These are phyloP conservation scores for Pteropus rufus DNA, from an alignment of 2,797 vertebrate genomes.

Conservation along the genomic window DNA sequence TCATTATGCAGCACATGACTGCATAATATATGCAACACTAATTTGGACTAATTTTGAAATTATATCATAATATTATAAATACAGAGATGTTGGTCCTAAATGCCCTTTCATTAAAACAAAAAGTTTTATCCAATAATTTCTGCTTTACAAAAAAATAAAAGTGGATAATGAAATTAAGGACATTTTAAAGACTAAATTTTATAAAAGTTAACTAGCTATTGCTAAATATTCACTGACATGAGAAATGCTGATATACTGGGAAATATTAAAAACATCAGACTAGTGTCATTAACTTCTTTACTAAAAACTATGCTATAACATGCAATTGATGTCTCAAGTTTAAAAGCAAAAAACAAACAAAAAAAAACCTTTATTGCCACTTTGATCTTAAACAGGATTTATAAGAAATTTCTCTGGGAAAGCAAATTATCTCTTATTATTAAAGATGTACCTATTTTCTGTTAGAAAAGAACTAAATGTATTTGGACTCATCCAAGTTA, in stretches of 20 bases:
- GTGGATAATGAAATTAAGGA: background rate
- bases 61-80: background rate
- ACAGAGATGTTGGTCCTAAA: background rate
- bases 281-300: background rate
- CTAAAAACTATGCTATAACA: conserved; percentile 12
- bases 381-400: conserved; percentile 24
- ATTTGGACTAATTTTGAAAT: conserved; percentile 40
- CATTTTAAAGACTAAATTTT: conserved; percentile 38
- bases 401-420: background rate
- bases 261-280: background rate
- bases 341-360: background rate
- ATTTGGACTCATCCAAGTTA: conserved; percentile 7
- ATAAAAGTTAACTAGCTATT: background rate
- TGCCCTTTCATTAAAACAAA: conserved; percentile 7
- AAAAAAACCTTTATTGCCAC: background rate
- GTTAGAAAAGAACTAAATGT: conserved; percentile 29
- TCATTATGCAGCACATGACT: background rate
- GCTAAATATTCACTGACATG: background rate
- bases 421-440: conserved; percentile 32
- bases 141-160: background rate
- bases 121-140: conserved; percentile 46
- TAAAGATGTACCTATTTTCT: conserved; percentile 32
- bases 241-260: conserved; percentile 6
- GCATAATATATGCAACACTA: background rate
- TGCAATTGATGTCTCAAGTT: conserved; percentile 41